Evolutionary conservation across 2,113 vertebrate species (phyloP).

Genomic region (Amazona vittata): DNA sequence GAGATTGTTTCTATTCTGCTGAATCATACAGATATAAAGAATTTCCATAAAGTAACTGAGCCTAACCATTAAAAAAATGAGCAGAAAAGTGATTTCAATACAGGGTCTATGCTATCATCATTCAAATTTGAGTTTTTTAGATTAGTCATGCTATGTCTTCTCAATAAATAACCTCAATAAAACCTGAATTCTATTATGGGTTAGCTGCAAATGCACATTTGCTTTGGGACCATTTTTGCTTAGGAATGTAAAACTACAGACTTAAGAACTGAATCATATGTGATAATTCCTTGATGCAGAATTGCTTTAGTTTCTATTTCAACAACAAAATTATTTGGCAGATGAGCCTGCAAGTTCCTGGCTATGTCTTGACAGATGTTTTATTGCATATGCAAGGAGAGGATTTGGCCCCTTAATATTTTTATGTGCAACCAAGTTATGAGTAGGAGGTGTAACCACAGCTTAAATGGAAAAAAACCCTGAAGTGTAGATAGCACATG

Average conservation of each 20-base stretch:
- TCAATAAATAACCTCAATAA: background rate
- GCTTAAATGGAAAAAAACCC: background rate
- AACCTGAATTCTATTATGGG: background rate
- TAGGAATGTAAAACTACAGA: background rate
- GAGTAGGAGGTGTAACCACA: background rate
- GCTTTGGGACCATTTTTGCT: background rate
- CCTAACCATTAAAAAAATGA: background rate
- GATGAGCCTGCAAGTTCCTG: background rate
- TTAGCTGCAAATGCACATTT: background rate
- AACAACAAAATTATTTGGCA: background rate
- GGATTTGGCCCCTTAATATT: background rate
- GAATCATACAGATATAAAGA: background rate
- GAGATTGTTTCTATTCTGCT: background rate
- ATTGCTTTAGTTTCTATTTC: background rate
- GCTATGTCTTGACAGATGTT: background rate
- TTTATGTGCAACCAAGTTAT: background rate
- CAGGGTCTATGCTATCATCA: background rate
- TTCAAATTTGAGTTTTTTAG: constrained; percentile 7
- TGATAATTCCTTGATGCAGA: background rate
- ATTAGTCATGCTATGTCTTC: background rate
- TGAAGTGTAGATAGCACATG: constrained; percentile 8
- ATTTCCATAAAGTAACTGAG: background rate
- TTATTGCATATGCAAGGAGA: background rate
- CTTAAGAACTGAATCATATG: background rate
- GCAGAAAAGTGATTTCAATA: background rate